Base-by-base conservation (phyloP, 1,140 invertebrate genomes). In the Drosophila bifasciata region DNA sequence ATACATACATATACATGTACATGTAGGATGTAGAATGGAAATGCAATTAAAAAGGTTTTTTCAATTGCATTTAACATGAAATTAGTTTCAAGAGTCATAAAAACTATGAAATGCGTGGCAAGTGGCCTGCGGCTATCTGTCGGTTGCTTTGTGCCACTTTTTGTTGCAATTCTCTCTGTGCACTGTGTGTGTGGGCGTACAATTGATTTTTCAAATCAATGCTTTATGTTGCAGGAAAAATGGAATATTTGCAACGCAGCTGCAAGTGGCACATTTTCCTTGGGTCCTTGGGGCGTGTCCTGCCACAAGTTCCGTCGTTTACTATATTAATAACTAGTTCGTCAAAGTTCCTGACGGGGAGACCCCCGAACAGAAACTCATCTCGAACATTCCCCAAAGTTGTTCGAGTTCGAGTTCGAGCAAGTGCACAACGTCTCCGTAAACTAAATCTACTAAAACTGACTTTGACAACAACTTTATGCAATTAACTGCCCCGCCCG, bases 31-130 rank as follows among this genome's bases (percentile, higher is more conserved):
- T 36, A 67, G 64, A 48, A 68, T 66, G 64, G 40, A 62, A 56
- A 69, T 68, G 63, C 66, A 69, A 69, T 69, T 69, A 69, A 69
- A 69, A 68, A 56, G 63, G 63, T 41, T 41, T 56, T 69, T 69
- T 68, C 63, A 68, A 69, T 68, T 68, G 62, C 66, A 68, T 68
- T 68, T 68, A 56, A 68, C 66, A 68, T 66, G 49, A 56, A 68
- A 68, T 69, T 69, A 69, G 66, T 69, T 69, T 68, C 63, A 55
- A 68, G 63, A 25, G 63, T 17, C 21, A 69, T 68, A 68, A 69
- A 68, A 68, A 68, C 46, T 25, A 44, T 67, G 64, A 68, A 68
- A 69, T 68, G 63, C 66, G 40, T 43, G 17, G 13, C 66, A 69
- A 69, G 66, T 68, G 63, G 63, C 66, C 66, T 69, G 66, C 63